Evolutionary conservation across 2,888 invertebrate genomes (phyloP).

Genomic region (Dicranocentrus wangi): DNA sequence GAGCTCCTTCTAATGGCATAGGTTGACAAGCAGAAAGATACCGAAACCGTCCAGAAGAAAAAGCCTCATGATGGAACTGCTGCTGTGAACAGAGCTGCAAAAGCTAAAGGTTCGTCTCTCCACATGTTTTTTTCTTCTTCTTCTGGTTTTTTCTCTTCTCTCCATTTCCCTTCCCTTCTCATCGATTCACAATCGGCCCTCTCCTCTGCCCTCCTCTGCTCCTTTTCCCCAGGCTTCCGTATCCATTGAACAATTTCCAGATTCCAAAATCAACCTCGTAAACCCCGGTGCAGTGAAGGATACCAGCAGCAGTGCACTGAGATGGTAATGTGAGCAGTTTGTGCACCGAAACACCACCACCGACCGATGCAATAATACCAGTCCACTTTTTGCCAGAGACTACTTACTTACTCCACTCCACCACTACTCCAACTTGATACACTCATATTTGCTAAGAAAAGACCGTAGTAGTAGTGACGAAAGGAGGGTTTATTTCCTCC

Average conservation of each 20-base stretch:
- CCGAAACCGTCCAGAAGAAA: constrained; percentile 72
- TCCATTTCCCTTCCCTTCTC: constrained; percentile 19
- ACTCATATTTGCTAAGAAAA: no score
- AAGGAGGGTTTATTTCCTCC: no score
- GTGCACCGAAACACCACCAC: not conserved
- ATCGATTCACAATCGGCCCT: constrained; percentile 38
- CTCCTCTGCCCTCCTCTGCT: not conserved
- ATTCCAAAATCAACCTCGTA: constrained; percentile 28
- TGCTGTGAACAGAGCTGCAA: constrained; percentile 67
- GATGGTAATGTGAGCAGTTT: not conserved
- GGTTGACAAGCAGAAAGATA: constrained; percentile 69
- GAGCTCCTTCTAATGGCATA: constrained; percentile 52
- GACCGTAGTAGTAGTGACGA: no score
- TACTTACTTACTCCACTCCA: no score
- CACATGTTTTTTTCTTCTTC: constrained; percentile 15
- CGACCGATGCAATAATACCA: constrained; percentile 4
- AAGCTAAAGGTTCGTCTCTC: constrained; percentile 69
- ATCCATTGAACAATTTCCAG: constrained; percentile 41
- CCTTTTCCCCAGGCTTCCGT: no score
- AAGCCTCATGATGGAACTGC: constrained; percentile 68
- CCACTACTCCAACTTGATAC: no score
- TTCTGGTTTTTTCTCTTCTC: constrained; percentile 25
- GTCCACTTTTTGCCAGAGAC: not conserved
- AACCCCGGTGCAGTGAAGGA: constrained; percentile 39
- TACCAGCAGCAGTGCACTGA: not conserved